Conservation (phyloP, 1,140 invertebrate species). For the Cyclargus thomasi region DNA sequence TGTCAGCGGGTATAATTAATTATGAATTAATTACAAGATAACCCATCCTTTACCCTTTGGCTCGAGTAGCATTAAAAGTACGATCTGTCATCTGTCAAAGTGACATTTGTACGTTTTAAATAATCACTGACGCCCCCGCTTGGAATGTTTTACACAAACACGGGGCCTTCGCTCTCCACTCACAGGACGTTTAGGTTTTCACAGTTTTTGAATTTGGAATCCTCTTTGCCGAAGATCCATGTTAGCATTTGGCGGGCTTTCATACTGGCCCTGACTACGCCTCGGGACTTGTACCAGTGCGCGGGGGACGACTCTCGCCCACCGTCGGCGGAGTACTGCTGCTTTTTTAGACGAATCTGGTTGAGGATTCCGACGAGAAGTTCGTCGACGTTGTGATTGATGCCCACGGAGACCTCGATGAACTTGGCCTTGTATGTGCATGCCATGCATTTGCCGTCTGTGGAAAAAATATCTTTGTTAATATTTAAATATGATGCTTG, state of each 20-base stretch:
- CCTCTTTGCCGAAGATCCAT: conserved; percentile 92
- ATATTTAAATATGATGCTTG: no score
- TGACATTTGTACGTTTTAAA: conserved; percentile 16
- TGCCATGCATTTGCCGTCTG: conserved; percentile 91
- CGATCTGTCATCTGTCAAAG: neutral
- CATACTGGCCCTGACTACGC: conserved; percentile 88
- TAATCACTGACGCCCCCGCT: conserved; percentile 22
- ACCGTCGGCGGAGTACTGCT: conserved; percentile 77
- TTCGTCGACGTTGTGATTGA: conserved; percentile 93
- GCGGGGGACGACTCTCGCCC: conserved; percentile 77
- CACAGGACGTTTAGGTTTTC: conserved; percentile 90
- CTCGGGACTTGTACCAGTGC: conserved; percentile 89
- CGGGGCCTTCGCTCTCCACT: conserved; percentile 67
- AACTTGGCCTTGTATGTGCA: conserved; percentile 91
- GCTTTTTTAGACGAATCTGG: conserved; percentile 86
- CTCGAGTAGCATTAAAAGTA: conserved; percentile 28
- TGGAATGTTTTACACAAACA: conserved; percentile 55
- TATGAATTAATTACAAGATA: neutral
- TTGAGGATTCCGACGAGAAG: conserved; percentile 82
- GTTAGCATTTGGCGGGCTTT: conserved; percentile 92
- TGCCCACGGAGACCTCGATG: conserved; percentile 91
- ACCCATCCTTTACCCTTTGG: conserved; percentile 35
- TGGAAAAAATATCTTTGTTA: conserved; percentile 32
- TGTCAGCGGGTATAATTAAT: neutral
- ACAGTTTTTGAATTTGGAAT: conserved; percentile 93